Conservation (phyloP, 1,140 invertebrate genomes). For the Heliconius hewitsoni region DNA sequence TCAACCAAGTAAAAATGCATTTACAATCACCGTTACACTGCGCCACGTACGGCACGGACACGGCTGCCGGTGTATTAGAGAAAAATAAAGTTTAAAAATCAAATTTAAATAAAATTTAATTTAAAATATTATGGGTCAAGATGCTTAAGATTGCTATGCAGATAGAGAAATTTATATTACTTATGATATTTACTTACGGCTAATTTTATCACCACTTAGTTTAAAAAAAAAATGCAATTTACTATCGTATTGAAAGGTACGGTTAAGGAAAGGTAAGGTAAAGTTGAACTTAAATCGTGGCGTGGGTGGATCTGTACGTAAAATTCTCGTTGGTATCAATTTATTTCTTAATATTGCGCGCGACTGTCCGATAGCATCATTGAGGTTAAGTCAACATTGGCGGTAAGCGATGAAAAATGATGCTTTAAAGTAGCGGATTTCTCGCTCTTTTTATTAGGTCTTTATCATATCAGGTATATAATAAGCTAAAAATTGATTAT, state of each 20-base stretch:
- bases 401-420: slow-evolving; percentile 71
- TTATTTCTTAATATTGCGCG: slow-evolving; percentile 46
- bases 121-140: too few species aligned
- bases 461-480: slow-evolving; percentile 7
- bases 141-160: too few species aligned
- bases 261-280: too few species aligned
- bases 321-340: slow-evolving; percentile 34
- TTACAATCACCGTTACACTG: too few species aligned
- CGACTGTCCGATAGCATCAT: slow-evolving; percentile 52
- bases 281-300: not conserved
- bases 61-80: too few species aligned
- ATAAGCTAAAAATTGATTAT: slow-evolving; percentile 9
- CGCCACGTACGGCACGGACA: too few species aligned
- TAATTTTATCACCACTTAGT: too few species aligned
- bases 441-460: slow-evolving; percentile 56
- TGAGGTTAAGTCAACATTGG: slow-evolving; percentile 63
- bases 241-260: not conserved
- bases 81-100: too few species aligned
- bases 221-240: not conserved
- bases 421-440: slow-evolving; percentile 69
- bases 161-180: too few species aligned
- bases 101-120: too few species aligned
- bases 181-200: too few species aligned
- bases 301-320: slow-evolving; percentile 16
- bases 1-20: too few species aligned